Evolutionary conservation across 2,113 vertebrate genomes (phyloP).

Genomic region (Sprattus sprattus): DNA sequence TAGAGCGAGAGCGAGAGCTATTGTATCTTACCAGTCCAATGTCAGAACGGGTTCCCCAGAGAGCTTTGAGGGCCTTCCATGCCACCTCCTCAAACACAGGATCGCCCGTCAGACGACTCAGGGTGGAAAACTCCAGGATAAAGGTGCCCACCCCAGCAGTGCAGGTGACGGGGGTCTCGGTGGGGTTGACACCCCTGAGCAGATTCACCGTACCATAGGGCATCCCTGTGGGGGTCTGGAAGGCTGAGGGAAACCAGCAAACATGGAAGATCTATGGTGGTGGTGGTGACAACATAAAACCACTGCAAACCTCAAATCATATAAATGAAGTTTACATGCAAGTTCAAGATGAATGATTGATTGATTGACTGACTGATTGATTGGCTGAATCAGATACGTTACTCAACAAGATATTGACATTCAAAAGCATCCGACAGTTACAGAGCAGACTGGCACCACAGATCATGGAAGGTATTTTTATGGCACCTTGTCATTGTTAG

Average conservation of each 20-base stretch:
- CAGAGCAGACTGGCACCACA: too few species aligned
- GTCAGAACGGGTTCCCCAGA: constrained; percentile 91
- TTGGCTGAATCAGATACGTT: too few species aligned
- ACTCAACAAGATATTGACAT: too few species aligned
- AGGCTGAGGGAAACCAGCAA: constrained; percentile 71
- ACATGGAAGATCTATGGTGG: not conserved
- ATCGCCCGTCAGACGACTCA: constrained; percentile 93
- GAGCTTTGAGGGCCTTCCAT: constrained; percentile 79
- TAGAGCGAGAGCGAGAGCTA: not conserved
- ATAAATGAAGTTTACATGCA: too few species aligned
- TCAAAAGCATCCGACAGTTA: too few species aligned
- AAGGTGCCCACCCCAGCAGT: constrained; percentile 95
- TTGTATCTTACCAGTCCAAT: constrained; percentile 87
- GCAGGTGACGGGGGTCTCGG: constrained; percentile 93
- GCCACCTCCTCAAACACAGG: constrained; percentile 81
- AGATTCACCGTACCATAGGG: constrained; percentile 96
- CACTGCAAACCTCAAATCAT: not conserved
- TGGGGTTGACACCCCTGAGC: constrained; percentile 84
- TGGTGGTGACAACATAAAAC: not conserved
- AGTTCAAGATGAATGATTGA: too few species aligned
- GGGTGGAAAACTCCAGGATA: constrained; percentile 91
- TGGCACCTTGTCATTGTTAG: too few species aligned
- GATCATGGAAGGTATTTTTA: too few species aligned
- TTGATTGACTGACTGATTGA: too few species aligned
- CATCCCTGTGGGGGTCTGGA: constrained; percentile 94